These are phyloP conservation scores for Ia io DNA, from an alignment of 2,113 vertebrate genomes.

Conservation along the genomic window DNA sequence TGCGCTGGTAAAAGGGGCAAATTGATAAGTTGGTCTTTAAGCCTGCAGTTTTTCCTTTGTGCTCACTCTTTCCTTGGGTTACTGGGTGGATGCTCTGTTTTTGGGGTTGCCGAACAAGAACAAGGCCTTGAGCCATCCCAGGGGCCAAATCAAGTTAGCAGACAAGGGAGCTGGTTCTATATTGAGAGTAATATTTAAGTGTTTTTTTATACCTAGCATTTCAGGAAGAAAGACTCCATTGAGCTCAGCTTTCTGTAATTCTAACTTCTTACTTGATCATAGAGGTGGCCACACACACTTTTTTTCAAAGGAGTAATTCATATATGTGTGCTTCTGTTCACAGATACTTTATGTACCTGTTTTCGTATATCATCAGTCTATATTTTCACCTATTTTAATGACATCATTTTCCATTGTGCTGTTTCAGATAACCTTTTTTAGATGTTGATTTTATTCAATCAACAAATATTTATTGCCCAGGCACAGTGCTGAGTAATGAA, in stretches of 20 bases:
- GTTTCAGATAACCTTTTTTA: neutral
- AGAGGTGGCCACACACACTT: neutral
- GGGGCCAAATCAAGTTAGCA: neutral
- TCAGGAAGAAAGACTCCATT: conserved; percentile 17
- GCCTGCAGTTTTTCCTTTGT: neutral
- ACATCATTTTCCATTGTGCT: conserved; percentile 16
- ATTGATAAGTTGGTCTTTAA: conserved; percentile 13
- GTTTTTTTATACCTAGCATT: neutral
- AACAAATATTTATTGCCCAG: neutral
- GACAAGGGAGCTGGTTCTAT: neutral
- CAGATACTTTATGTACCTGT: conserved; percentile 2
- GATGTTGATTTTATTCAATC: conserved; percentile 35
- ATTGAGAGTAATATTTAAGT: conserved; percentile 29
- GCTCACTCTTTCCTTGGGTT: conserved; percentile 16
- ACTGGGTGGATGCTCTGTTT: neutral
- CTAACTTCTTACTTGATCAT: conserved; percentile 11
- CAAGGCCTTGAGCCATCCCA: conserved; percentile 7
- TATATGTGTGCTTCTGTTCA: neutral
- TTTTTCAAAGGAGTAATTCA: conserved; percentile 45
- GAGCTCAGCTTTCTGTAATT: conserved; percentile 9
- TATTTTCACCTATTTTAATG: conserved; percentile 38
- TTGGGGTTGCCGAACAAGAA: neutral
- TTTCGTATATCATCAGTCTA: neutral
- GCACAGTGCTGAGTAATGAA: neutral
- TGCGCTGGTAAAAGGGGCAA: neutral